Percentiles rank a stretch among this genome's conserved stretches.
Evolutionary conservation across 2,797 vertebrate species (phyloP).

Genomic region (Myotis vivesi): DNA sequence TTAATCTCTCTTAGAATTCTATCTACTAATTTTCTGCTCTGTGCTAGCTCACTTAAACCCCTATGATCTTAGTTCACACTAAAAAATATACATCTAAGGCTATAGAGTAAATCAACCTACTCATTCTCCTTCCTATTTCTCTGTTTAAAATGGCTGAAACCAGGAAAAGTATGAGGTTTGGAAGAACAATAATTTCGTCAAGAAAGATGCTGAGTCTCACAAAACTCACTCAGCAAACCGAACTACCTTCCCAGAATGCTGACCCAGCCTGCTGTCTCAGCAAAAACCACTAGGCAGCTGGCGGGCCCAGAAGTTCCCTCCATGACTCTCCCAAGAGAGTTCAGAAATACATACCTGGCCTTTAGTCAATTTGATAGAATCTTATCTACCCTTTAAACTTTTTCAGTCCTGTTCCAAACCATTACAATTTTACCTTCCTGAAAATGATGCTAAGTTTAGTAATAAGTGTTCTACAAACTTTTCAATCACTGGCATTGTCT

Average conservation of each 20-base stretch:
- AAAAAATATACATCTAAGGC: constrained; percentile 20
- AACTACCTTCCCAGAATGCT: constrained; percentile 45
- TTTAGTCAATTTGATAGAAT: constrained; percentile 27
- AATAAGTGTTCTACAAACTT: constrained; percentile 1
- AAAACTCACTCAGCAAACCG: constrained; percentile 47
- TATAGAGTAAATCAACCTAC: background rate
- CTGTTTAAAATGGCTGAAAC: constrained; percentile 6
- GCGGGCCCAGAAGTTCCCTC: background rate
- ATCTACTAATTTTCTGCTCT: background rate
- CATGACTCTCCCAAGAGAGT: background rate
- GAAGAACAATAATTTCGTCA: constrained; percentile 42
- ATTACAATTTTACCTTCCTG: constrained; percentile 17
- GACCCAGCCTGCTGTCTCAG: background rate
- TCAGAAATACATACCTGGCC: background rate
- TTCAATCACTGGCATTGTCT: background rate
- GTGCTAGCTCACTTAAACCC: background rate
- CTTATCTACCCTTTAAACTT: constrained; percentile 9
- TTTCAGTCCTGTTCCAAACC: constrained; percentile 29
- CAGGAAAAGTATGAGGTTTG: constrained; percentile 39
- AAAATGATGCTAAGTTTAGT: constrained; percentile 56
- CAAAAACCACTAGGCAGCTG: background rate
- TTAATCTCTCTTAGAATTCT: background rate
- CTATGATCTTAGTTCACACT: background rate
- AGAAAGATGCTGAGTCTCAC: constrained; percentile 58
- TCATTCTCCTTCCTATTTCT: constrained; percentile 22